Evolutionary conservation across 2,888 invertebrate species (phyloP), one percentile per base, ranked within the genome.

Genomic region (Drosophila macrospina): DNA sequence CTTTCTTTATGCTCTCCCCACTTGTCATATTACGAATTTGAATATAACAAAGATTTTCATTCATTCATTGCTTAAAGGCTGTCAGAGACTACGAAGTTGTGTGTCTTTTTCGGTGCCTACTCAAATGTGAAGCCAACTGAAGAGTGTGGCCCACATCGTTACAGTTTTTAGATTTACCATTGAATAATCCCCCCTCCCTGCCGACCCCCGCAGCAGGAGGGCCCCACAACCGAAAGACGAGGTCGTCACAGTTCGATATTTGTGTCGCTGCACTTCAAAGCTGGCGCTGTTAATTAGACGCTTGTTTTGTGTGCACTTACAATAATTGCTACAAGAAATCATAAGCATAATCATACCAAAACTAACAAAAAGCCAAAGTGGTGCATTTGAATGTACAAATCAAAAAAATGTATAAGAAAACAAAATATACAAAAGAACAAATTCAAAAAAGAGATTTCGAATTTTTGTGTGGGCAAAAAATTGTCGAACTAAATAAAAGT

Each of bases 221-320:
- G 52, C 52, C 28, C 8, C n/a, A 30, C n/a, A 16, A 28, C 5
- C 5, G 16, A 16, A 15, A n/a, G 11, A 52, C 54, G 15, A 55
- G 44, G 50, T 41, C 32, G 36, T 59, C 50, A 52, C 57, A 50
- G 66, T 67, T 62, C 62, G 68, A 48, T 59, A 48, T 59, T 50
- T 44, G 56, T 73, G 78, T 73, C 82, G 87, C 67, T 68, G 75
- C 72, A 82, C 82, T 80, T 86, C 81, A 80, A 82, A 86, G 85
- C 62, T 59, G 65, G 30, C 69, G 70, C 70, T 79, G 82, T 70
- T 83, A 77, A 83, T 85, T 87, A 82, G 80, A 82, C 80, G 77
- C 77, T 67, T 64, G 73, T 77, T 70, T 76, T 70, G 64, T 77
- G 83, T 85, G 88, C 86, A 79, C 74, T 83, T 83, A 87, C 74